A percentile compares a stretch with the other conserved stretches of the same genome.
These are phyloP conservation scores for Ceratitis capitata DNA, from an alignment of 1,140 invertebrate genomes.

Conservation along the genomic window DNA sequence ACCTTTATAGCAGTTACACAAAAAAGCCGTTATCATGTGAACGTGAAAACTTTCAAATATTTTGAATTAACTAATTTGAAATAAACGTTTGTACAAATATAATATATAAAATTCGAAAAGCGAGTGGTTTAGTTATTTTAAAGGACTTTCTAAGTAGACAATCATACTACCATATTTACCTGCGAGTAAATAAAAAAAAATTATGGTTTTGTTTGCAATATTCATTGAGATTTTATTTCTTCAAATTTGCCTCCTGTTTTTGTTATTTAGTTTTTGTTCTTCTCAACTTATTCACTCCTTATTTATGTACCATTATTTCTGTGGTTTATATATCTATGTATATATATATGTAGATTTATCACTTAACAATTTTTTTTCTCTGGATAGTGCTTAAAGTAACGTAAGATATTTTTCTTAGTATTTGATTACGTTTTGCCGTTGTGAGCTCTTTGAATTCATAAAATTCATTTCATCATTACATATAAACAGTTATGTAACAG, in stretches of 20 bases:
- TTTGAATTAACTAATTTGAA: no score
- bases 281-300: background rate
- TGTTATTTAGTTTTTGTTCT: background rate
- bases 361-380: conserved; percentile 37
- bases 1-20: no score
- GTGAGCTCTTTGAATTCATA: background rate
- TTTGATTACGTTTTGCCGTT: background rate
- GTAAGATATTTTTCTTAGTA: background rate
- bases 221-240: conserved; percentile 11
- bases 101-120: no score
- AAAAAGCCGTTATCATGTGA: no score
- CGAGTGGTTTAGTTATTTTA: no score
- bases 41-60: no score
- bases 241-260: conserved; percentile 11
- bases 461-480: background rate
- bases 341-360: conserved; percentile 1
- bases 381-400: conserved; percentile 33
- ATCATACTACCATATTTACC: no score
- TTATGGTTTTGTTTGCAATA: background rate
- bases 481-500: background rate
- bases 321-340: no score
- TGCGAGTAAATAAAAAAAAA: background rate
- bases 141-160: no score
- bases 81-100: no score
- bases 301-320: background rate